Base-by-base conservation (phyloP, 2,888 invertebrate genomes). In the Calephelis perditalis region DNA sequence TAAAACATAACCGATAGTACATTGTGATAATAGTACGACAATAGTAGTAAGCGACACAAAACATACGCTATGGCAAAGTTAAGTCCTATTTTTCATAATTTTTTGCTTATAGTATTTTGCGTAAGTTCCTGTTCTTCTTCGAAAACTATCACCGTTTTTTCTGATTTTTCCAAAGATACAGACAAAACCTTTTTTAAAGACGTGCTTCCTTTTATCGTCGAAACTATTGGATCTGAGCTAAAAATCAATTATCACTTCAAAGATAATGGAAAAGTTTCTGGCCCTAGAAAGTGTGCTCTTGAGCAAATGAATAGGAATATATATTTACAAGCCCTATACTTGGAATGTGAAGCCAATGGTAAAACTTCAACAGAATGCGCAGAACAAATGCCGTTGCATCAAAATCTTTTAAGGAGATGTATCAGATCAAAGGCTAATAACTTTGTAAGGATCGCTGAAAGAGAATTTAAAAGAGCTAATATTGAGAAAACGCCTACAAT, bases 201-300 rank as follows among this genome's bases (percentile, higher is more conserved):
- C 8, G 68, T 70, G 5, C 66, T 72, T 10, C 75, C 74, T 4
- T 77, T 72, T 71, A 65, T 77, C 9, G 66, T 72, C 3, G 72
- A 73, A 36, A 74, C 76, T 45, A 65, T 73, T 26, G 75, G 73
- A 5, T 58, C 64, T 5, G 60, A 70, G 15, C 60, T 76, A 46
- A 62, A 57, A 45, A 70, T 72, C 2, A 64, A 66, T 10, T 75
- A 68, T 59, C 62, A 69, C 54, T 75, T 75, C 55, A 70, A 68
- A 49, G 68, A 71, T 47, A 66, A 65, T 58, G 70, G 64, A 7
- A 62, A 67, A 40, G 63, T 61, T 12, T 67, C 68, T 11, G 70
- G 67, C 7, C 64, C 61, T 15, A 67, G 68, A 37, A 64, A 73
- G 56, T 77, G 76, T 62, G 67, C 66, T 40, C 65, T 77, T 5